A percentile compares a stretch with the other conserved stretches of the same genome.
These are phyloP conservation scores for Diabrotica virgifera DNA, from an alignment of 1,140 invertebrate genomes.

Conservation along the genomic window DNA sequence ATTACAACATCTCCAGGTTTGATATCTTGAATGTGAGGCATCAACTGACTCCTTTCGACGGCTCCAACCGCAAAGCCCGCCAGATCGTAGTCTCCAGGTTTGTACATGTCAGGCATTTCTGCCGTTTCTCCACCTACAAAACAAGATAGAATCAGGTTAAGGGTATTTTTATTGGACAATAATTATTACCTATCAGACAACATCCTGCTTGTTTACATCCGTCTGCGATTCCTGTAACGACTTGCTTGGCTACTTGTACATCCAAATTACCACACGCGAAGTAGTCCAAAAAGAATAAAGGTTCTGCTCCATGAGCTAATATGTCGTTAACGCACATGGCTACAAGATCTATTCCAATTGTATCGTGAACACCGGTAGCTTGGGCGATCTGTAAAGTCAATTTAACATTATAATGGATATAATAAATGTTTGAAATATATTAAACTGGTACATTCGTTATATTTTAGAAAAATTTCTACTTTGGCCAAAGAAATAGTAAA, in stretches of 20 bases:
- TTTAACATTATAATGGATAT: neutral
- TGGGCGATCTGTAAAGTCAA: slow-evolving; percentile 71
- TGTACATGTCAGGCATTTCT: slow-evolving; percentile 95
- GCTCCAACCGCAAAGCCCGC: slow-evolving; percentile 95
- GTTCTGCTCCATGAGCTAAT: slow-evolving; percentile 89
- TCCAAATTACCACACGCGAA: slow-evolving; percentile 88
- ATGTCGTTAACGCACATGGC: slow-evolving; percentile 99
- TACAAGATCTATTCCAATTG: slow-evolving; percentile 92
- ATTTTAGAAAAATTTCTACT: too few relatives aligned
- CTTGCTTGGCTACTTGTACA: slow-evolving; percentile 67
- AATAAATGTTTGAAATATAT: too few relatives aligned
- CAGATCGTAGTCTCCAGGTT: slow-evolving; percentile 83
- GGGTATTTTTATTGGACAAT: too few relatives aligned
- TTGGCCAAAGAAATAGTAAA: too few relatives aligned
- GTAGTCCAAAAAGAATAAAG: slow-evolving; percentile 95
- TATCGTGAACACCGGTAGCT: slow-evolving; percentile 71
- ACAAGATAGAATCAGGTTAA: neutral
- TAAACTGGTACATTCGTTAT: too few relatives aligned
- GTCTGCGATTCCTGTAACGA: slow-evolving; percentile 82
- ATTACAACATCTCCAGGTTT: slow-evolving; percentile 78
- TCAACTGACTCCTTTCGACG: slow-evolving; percentile 70
- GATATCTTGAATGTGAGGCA: slow-evolving; percentile 73
- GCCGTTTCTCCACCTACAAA: slow-evolving; percentile 85
- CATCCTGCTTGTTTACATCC: slow-evolving; percentile 85
- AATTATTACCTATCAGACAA: slow-evolving; percentile 73